Base-by-base conservation (phyloP, 1,140 invertebrate species). In the Rhagoletis zephyria region DNA sequence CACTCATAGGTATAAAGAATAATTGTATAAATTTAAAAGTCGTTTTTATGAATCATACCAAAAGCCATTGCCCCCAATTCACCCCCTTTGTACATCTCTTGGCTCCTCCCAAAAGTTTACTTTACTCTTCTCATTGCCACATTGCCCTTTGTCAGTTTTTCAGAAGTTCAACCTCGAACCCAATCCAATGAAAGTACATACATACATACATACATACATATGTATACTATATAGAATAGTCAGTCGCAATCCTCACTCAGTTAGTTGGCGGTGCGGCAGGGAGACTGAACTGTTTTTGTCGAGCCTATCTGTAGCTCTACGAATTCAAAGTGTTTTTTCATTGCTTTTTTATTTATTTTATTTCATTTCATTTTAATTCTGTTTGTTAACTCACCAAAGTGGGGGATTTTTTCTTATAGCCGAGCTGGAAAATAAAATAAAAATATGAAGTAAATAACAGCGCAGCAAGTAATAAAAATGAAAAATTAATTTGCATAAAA, bases 331-430 rank as follows among this genome's bases (percentile, higher is more conserved):
- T 16, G 40, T 74, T 51, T 74, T 67, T 67, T 12, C 64, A 67
- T 10, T 16, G 70, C 14, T 5, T 45, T 12, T n/a, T 30, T 14
- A 40, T 48, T 77, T 14, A 19, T 19, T 81, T 77, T 30, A 19
- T 30, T 81, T 81, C 56, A 81, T 81, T 81, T 81, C 74, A 56
- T 59, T 59, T 30, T 81, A 81, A 81, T 81, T 81, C 74, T 51
- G 48, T 81, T 81, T 81, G 74, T 81, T 81, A 59, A 19, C 74
- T 81, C 48, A 30, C 45, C 74, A 56, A 81, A 56, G 74, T 56
- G 74, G 74, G 74, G 74, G 74, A 10, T 59, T 51, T 56, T 56
- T 77, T 70, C 10, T 70, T 81, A 56, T 19, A n/a, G 19, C 4
- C 16, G 14, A 30, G 74, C 51, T 56, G 56, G n/a, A 81, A 81